Conservation (phyloP, 2,888 invertebrate genomes). For the Abrostola triplasia region DNA sequence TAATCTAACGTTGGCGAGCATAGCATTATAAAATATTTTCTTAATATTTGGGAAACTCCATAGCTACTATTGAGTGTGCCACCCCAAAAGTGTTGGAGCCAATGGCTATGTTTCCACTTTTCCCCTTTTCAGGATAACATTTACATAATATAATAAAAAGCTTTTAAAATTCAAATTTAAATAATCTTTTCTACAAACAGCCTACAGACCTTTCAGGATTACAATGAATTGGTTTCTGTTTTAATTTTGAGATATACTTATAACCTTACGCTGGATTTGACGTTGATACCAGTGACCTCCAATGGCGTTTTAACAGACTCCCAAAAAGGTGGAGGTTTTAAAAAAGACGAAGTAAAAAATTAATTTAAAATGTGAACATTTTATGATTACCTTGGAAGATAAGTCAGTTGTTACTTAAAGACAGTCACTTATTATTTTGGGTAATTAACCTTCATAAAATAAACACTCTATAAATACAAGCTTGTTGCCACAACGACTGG, state of each 20-base stretch:
- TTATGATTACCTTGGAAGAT: too few species aligned
- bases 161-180: conserved; percentile 45
- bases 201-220: conserved; percentile 14
- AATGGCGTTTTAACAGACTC: too few species aligned
- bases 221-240: conserved; percentile 23
- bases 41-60: neutral
- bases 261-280: neutral
- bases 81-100: conserved; percentile 19
- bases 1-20: too few species aligned
- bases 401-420: too few species aligned
- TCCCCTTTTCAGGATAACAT: conserved; percentile 40
- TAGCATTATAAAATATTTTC: too few species aligned
- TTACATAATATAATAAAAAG: conserved; percentile 54
- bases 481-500: neutral
- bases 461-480: too few species aligned
- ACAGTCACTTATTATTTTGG: too few species aligned
- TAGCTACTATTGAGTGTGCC: conserved; percentile 12
- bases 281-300: neutral
- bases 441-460: too few species aligned
- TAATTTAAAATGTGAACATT: too few species aligned
- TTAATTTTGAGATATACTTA: conserved; percentile 6
- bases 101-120: conserved; percentile 23
- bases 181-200: conserved; percentile 46
- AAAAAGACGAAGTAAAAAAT: too few species aligned
- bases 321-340: too few species aligned